phyloP scores from a whole-genome alignment of 2,797 vertebrate genomes.

The Smutsia gigantea region DNA sequence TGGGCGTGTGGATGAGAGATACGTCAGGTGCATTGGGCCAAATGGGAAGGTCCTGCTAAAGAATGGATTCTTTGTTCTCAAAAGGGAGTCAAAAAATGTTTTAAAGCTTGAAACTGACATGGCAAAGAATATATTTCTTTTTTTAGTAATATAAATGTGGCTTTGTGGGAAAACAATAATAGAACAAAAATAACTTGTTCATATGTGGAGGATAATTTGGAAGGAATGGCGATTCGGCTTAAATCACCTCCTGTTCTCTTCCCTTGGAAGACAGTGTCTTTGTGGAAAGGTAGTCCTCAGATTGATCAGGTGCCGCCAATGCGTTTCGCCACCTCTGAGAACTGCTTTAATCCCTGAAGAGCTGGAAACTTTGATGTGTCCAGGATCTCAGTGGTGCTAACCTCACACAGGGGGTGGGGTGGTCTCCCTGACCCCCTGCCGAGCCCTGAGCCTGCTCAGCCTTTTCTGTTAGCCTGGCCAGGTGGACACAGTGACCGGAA shows the following conservation, averaged over 20 bases:
- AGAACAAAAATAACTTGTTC: neutral
- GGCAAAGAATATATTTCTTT: too few species aligned
- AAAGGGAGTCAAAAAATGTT: too few species aligned
- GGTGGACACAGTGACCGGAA: neutral
- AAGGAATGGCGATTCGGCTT: neutral
- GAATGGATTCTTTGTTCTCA: too few species aligned
- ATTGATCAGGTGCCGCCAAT: neutral
- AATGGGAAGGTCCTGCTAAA: too few species aligned
- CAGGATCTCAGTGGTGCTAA: neutral
- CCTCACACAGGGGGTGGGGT: neutral
- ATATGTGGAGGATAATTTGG: neutral
- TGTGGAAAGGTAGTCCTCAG: neutral
- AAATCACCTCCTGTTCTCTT: slow-evolving; percentile 23
- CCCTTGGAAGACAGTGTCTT: slow-evolving; percentile 43
- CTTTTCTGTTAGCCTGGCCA: neutral
- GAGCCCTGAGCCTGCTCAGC: neutral
- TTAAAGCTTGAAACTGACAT: too few species aligned
- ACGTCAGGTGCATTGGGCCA: too few species aligned
- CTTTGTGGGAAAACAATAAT: neutral
- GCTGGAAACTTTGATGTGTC: neutral
- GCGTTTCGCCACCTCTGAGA: neutral
- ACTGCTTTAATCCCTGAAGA: neutral
- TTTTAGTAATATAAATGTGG: neutral
- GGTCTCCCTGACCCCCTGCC: neutral
- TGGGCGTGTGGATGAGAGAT: too few species aligned